A percentile compares a stretch with the other conserved stretches of the same genome.
These are phyloP conservation scores for Augochlorella aurata DNA, from an alignment of 2,888 invertebrate genomes.

Conservation along the genomic window DNA sequence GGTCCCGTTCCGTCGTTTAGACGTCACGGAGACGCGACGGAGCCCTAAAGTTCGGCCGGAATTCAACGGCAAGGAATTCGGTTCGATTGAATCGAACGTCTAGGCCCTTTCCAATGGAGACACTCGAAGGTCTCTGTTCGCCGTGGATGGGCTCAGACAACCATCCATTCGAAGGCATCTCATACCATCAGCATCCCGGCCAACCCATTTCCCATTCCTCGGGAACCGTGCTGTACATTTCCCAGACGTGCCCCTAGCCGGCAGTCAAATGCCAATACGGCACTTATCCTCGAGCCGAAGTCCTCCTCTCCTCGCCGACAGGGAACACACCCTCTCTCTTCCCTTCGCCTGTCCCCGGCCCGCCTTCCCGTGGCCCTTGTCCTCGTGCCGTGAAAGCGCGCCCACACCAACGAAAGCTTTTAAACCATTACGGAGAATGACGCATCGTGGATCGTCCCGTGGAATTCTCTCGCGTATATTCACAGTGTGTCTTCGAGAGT, in stretches of 20 bases:
- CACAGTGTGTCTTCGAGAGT: conserved; percentile 53
- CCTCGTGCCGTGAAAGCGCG: conserved; percentile 4
- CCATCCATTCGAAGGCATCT: conserved; percentile 68
- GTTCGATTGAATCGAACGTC: conserved; percentile 65
- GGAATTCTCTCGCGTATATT: conserved; percentile 62
- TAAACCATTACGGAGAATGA: conserved; percentile 73
- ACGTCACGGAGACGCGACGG: conserved; percentile 33
- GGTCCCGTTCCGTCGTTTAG: conserved; percentile 20
- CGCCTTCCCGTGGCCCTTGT: not conserved
- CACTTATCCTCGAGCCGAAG: conserved; percentile 67
- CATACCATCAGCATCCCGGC: conserved; percentile 68
- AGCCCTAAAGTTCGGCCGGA: conserved; percentile 46
- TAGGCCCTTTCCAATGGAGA: conserved; percentile 63
- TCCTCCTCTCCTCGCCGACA: conserved; percentile 8
- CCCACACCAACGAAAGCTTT: conserved; percentile 65
- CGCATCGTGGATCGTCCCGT: conserved; percentile 62
- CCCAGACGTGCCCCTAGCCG: conserved; percentile 70
- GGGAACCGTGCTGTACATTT: conserved; percentile 66
- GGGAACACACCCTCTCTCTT: not conserved
- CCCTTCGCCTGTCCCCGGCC: not conserved
- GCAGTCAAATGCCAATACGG: conserved; percentile 73
- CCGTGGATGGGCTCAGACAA: conserved; percentile 68
- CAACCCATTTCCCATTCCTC: conserved; percentile 70
- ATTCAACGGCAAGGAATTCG: conserved; percentile 61
- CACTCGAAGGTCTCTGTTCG: conserved; percentile 54